Percentiles rank a stretch among this genome's conserved stretches.
These are phyloP conservation scores for Sphaerophoria rueppellii DNA, from an alignment of 2,888 invertebrate genomes.

Conservation along the genomic window DNA sequence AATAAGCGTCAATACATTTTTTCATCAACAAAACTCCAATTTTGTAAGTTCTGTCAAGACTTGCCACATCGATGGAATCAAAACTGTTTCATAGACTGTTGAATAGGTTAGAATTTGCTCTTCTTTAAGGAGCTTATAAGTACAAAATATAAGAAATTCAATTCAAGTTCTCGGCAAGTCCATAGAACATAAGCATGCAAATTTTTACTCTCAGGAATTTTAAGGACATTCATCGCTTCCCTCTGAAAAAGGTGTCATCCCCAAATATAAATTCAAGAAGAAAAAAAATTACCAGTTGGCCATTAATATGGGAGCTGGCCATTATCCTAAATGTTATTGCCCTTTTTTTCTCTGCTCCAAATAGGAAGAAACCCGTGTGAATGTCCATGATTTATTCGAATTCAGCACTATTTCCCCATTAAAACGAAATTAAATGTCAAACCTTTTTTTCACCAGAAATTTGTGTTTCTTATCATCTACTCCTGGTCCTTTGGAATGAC, in stretches of 20 bases:
- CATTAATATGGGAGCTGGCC: conserved; percentile 52
- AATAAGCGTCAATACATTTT: too few relatives aligned
- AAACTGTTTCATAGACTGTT: too few relatives aligned
- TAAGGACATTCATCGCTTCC: too few relatives aligned
- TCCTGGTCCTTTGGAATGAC: not conserved
- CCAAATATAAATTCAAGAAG: conserved; percentile 48
- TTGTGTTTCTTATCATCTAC: not conserved
- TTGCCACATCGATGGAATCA: too few relatives aligned
- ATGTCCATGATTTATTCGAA: conserved; percentile 32
- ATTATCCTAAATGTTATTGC: conserved; percentile 22
- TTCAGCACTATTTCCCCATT: conserved; percentile 68
- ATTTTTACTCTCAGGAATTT: too few relatives aligned
- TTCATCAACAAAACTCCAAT: too few relatives aligned
- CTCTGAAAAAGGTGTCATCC: conserved; percentile 43
- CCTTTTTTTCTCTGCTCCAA: not conserved
- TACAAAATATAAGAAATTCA: too few relatives aligned
- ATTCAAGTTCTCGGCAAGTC: too few relatives aligned
- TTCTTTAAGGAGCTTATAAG: too few relatives aligned
- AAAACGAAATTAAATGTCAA: conserved; percentile 69
- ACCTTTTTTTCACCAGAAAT: conserved; percentile 46
- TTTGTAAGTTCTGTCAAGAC: too few relatives aligned
- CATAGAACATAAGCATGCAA: too few relatives aligned
- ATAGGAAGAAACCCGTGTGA: not conserved
- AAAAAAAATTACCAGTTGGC: conserved; percentile 44
- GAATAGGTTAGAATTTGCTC: too few relatives aligned